Percentiles rank a stretch among this genome's conserved stretches.
These are phyloP conservation scores for Sus cebifrons DNA, from an alignment of 2,797 vertebrate genomes.

Conservation along the genomic window DNA sequence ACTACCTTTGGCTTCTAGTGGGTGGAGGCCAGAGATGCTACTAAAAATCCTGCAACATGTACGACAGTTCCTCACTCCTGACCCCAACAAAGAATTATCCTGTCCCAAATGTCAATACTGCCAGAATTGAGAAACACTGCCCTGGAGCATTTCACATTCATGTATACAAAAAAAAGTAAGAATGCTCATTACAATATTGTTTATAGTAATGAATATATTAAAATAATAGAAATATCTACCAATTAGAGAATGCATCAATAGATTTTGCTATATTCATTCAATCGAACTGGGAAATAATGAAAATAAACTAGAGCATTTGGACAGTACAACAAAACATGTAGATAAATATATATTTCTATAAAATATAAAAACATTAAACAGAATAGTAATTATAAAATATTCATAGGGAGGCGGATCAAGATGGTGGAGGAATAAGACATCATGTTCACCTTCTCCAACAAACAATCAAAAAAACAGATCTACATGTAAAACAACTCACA, in stretches of 20 bases:
- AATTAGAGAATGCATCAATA: not conserved
- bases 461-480: too few relatives aligned
- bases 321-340: not conserved
- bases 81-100: not conserved
- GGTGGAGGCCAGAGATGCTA: not conserved
- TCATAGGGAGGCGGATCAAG: too few relatives aligned
- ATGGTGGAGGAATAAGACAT: too few relatives aligned
- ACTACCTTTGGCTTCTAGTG: not conserved
- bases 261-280: not conserved
- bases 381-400: not conserved
- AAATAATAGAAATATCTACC: conserved; percentile 28
- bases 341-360: not conserved
- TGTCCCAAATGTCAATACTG: not conserved
- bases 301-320: not conserved
- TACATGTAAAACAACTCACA: too few relatives aligned
- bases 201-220: not conserved
- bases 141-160: not conserved
- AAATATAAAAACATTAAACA: not conserved
- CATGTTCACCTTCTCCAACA: too few relatives aligned
- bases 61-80: not conserved
- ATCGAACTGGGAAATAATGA: not conserved
- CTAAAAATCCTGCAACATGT: not conserved
- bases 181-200: not conserved
- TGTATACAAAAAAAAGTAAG: not conserved
- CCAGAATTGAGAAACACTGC: not conserved